These are phyloP conservation scores for Coenobita brevimanus DNA, from an alignment of 1,140 invertebrate species.

Conservation along the genomic window DNA sequence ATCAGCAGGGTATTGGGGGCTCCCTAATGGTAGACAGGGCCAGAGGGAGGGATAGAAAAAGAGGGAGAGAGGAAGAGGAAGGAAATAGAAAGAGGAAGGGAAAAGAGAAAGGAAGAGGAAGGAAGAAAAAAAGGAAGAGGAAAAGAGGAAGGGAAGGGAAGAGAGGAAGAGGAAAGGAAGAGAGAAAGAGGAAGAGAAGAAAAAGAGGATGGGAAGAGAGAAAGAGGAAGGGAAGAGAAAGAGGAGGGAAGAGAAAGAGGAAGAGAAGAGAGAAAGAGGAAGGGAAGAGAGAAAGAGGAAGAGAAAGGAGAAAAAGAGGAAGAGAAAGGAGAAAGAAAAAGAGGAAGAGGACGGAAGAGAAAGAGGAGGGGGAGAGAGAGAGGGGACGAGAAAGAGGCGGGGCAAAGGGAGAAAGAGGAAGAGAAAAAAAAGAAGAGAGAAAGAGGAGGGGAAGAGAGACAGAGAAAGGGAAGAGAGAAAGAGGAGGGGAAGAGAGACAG, in stretches of 20 bases:
- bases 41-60: background rate
- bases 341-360: background rate
- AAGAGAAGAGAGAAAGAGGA: background rate
- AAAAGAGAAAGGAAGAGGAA: background rate
- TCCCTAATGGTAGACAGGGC: too few species aligned
- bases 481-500: too few species aligned
- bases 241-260: too few species aligned
- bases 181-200: background rate
- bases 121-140: background rate
- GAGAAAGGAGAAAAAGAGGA: background rate
- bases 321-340: background rate
- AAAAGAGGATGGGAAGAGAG: background rate
- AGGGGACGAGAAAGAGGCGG: background rate
- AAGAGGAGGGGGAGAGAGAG: background rate
- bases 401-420: background rate
- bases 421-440: background rate
- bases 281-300: background rate
- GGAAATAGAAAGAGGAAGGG: background rate
- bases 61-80: slow-evolving; percentile 2
- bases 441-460: background rate
- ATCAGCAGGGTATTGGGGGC: too few species aligned
- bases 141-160: background rate
- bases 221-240: too few species aligned
- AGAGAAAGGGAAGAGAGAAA: background rate
- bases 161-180: background rate